Evolutionary conservation across 2,113 vertebrate species (phyloP).

Genomic region (Cettia cetti): DNA sequence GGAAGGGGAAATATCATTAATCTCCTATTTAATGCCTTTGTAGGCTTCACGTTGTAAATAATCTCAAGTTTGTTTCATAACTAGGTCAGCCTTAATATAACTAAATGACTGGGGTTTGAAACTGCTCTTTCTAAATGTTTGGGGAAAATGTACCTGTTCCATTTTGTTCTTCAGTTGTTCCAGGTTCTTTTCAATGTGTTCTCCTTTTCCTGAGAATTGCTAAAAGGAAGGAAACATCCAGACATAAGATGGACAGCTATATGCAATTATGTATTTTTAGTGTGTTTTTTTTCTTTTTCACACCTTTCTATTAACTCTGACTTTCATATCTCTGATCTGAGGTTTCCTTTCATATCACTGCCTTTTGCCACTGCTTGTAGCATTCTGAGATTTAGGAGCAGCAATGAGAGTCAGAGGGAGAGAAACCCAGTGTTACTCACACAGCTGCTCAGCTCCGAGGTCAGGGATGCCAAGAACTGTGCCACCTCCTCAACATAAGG

Average conservation of each 20-base stretch:
- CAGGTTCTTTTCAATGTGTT: conserved; percentile 62
- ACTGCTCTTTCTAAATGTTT: background rate
- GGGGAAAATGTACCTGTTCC: conserved; percentile 52
- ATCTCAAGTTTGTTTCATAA: background rate
- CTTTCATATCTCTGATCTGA: conserved; percentile 22
- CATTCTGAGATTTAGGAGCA: background rate
- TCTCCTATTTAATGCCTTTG: background rate
- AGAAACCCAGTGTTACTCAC: conserved; percentile 51
- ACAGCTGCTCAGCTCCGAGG: conserved; percentile 59
- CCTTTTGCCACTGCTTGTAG: background rate
- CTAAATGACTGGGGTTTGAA: background rate
- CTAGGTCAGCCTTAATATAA: background rate
- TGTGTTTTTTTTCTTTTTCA: background rate
- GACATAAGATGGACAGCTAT: background rate
- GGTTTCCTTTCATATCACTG: conserved; percentile 25
- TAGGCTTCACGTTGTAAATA: background rate
- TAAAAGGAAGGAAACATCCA: conserved; percentile 24
- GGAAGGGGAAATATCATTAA: background rate
- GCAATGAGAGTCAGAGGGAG: background rate
- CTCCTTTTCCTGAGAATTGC: conserved; percentile 24
- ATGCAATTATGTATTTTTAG: background rate
- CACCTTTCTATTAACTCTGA: background rate
- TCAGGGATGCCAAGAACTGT: conserved; percentile 63
- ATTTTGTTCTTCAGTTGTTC: conserved; percentile 69
- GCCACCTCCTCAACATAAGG: conserved; percentile 52